Evolutionary conservation across 2,888 invertebrate species (phyloP).

Genomic region (Trichogramma dendrolimi): DNA sequence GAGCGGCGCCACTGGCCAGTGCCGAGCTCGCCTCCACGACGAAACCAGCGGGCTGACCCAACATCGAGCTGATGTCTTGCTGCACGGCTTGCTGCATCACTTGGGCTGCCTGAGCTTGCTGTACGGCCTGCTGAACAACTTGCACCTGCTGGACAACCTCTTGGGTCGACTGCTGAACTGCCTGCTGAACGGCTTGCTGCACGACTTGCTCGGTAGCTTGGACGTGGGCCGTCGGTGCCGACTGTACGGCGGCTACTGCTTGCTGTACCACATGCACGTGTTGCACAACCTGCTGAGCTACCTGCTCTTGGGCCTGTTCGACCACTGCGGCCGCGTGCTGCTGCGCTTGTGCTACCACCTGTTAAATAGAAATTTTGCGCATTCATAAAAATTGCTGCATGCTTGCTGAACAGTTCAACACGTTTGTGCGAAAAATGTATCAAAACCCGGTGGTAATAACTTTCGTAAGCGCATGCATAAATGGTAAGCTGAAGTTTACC

Average conservation of each 20-base stretch:
- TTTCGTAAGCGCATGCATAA: neutral
- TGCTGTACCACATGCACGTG: conserved; percentile 50
- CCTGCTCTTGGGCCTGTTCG: conserved; percentile 49
- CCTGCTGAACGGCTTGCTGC: conserved; percentile 43
- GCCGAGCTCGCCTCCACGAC: conserved; percentile 50
- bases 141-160: conserved; percentile 49
- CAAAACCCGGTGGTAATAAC: neutral
- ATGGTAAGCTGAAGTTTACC: conserved; percentile 28
- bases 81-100: conserved; percentile 51
- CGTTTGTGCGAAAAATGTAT: neutral
- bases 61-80: conserved; percentile 49
- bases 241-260: conserved; percentile 48
- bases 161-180: conserved; percentile 48
- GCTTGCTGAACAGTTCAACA: neutral
- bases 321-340: conserved; percentile 50
- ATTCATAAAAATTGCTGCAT: neutral
- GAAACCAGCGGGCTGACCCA: conserved; percentile 47
- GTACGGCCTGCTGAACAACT: conserved; percentile 49
- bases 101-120: conserved; percentile 50
- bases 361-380: neutral
- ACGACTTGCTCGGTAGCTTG: conserved; percentile 47
- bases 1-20: conserved; percentile 46
- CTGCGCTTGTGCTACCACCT: conserved; percentile 49
- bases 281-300: conserved; percentile 49
- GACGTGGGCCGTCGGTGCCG: conserved; percentile 41